phyloP scores from a whole-genome alignment of 2,797 vertebrate genomes.

The Fistularia tabacaria region DNA sequence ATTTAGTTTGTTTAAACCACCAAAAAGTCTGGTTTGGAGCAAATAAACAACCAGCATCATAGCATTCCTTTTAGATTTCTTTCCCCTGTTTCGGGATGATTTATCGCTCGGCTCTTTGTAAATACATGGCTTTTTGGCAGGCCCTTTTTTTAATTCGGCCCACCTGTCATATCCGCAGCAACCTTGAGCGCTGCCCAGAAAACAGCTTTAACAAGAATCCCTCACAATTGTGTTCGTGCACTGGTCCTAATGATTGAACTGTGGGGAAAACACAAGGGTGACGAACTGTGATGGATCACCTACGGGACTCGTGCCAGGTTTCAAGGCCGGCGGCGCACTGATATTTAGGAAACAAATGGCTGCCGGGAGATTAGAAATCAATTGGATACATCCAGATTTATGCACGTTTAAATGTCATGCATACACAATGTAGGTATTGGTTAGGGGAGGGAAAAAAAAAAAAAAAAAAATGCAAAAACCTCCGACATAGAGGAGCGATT shows the following conservation, averaged over 20 bases:
- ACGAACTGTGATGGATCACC: conserved; percentile 33
- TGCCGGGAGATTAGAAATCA: conserved; percentile 15
- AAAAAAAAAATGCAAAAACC: background rate
- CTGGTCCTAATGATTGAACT: no score
- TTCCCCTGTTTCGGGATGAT: no score
- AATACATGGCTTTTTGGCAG: no score
- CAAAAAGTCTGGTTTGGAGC: no score
- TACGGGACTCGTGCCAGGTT: conserved; percentile 18
- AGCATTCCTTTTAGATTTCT: no score
- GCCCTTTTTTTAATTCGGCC: no score
- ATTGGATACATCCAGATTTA: conserved; percentile 12
- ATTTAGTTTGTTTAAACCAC: no score
- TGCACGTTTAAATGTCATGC: background rate
- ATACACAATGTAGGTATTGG: background rate
- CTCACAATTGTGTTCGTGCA: conserved; percentile 8
- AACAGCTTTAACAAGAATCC: conserved; percentile 9
- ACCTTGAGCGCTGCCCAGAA: no score
- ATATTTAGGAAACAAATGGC: conserved; percentile 31
- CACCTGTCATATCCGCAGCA: no score
- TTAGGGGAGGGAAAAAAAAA: background rate
- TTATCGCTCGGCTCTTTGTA: no score
- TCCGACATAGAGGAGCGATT: background rate
- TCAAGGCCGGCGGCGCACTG: conserved; percentile 18
- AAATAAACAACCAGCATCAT: no score
- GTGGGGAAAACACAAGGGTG: conserved; percentile 1